Evolutionary conservation across 1,140 invertebrate genomes (phyloP), one percentile per base, ranked within the genome.

Genomic region (Colletes gigas): DNA sequence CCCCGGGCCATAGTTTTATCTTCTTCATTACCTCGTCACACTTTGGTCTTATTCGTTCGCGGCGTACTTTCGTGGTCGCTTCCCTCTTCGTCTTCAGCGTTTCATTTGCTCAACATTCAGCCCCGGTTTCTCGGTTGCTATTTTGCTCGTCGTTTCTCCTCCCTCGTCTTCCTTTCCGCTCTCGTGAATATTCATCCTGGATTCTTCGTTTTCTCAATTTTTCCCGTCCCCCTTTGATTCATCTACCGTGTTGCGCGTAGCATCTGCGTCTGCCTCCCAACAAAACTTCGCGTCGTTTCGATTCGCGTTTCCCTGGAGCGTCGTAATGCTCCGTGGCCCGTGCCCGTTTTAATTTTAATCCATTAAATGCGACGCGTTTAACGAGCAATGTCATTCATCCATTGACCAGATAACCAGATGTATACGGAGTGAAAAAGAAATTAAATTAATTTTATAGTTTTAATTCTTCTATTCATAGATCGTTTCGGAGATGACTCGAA

Each of bases 11-110:
- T 60, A 21, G 57, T 62, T 62, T 63, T 15, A 52, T 71, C 47
- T 71, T 52, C 47, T 54, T 71, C 67, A 19, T 70, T 78, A 50
- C 30, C 17, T 9, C 47, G 21, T 41, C 47, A 8, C 14, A n/a
- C 9, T 44, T 71, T 78, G 54, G 52, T 73, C 59, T 54, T 30
- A 41, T 78, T 69, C 30, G 7, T 50, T 17, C 15, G 10, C 8
- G 1, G 3, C 41, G 10, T 8, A 66, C 50, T 67, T 15, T 55
- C 47, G 50, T 47, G 44, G 50, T 41, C 15, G 17, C 10, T 39
- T 52, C 15, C 54, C 44, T 50, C 15, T 41, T 41, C 14, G 10
- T 21, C 54, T 17, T 47, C 30, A 3, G 3, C 39, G 14, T 75
- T 65, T 55, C 39, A 41, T 70, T 39, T 47, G n/a, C 73, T n/a